phyloP scores from a whole-genome alignment of 2,113 vertebrate species.

The Gavia stellata region DNA sequence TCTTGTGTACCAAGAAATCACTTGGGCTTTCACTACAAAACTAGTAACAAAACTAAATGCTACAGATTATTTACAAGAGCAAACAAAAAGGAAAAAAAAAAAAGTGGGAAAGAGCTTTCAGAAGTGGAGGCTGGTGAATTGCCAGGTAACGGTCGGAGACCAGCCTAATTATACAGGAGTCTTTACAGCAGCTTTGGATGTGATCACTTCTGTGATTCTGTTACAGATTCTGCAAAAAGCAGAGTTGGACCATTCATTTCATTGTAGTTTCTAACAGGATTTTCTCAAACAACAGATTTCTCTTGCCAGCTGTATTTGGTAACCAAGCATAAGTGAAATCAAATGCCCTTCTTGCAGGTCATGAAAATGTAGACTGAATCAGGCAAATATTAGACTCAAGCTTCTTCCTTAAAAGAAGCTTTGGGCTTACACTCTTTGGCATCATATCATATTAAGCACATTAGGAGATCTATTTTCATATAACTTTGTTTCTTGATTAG shows the following conservation, averaged over 20 bases:
- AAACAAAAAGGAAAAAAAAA: not conserved
- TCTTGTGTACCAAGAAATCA: not conserved
- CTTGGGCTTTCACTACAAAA: not conserved
- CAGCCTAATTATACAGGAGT: not conserved
- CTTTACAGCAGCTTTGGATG: not conserved
- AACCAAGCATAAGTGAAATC: not conserved
- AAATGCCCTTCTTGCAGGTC: not conserved
- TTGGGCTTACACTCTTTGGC: not conserved
- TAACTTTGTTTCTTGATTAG: not conserved
- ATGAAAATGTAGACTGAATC: not conserved
- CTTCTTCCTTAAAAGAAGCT: not conserved
- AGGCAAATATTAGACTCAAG: not conserved
- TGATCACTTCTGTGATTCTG: not conserved
- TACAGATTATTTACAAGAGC: not conserved
- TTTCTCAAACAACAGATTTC: not conserved
- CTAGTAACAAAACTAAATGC: not conserved
- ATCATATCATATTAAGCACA: not conserved
- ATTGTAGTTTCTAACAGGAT: not conserved
- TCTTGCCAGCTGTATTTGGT: not conserved
- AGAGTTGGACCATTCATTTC: not conserved
- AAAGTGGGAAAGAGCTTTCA: not conserved
- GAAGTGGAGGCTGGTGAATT: not conserved
- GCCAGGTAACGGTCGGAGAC: not conserved
- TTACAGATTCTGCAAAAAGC: not conserved
- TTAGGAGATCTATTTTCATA: not conserved